phyloP scores from a whole-genome alignment of 2,888 invertebrate genomes.

The Schizotus pectinicornis region DNA sequence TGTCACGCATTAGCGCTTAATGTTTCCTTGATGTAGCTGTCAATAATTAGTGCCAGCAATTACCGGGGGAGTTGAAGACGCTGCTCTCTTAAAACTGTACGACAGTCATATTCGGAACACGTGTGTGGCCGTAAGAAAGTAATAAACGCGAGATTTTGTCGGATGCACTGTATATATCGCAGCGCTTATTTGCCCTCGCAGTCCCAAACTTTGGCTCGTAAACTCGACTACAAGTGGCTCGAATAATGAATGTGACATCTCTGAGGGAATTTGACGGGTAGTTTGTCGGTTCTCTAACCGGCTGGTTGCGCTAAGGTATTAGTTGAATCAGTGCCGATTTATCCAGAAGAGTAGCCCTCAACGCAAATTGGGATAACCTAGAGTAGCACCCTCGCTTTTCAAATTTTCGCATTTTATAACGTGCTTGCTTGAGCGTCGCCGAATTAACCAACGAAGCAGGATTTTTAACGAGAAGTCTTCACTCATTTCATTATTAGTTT shows the following conservation, averaged over 20 bases:
- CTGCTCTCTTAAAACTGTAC: background rate
- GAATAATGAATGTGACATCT: conserved; percentile 30
- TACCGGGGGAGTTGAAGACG: conserved; percentile 4
- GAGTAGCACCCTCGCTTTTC: conserved; percentile 1
- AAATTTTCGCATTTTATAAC: conserved; percentile 12
- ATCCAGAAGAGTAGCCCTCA: conserved; percentile 16
- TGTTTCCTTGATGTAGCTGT: background rate
- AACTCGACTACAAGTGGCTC: conserved; percentile 25
- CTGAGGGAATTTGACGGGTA: conserved; percentile 31
- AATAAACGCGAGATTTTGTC: conserved; percentile 14
- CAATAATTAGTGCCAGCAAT: conserved; percentile 6
- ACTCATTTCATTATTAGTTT: no score
- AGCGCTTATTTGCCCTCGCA: conserved; percentile 19
- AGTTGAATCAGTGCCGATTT: conserved; percentile 26
- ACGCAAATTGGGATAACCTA: conserved; percentile 18
- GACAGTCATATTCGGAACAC: conserved; percentile 11
- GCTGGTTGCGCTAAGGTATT: conserved; percentile 25
- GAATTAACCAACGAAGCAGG: conserved; percentile 11
- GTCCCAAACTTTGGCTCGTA: conserved; percentile 24
- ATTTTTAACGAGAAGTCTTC: no score
- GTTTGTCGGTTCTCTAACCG: conserved; percentile 28
- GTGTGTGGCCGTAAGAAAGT: conserved; percentile 13
- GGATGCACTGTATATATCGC: conserved; percentile 17
- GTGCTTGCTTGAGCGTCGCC: background rate
- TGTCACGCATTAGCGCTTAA: background rate